phyloP scores from a whole-genome alignment of 2,113 vertebrate species.

The Cynocephalus volans region DNA sequence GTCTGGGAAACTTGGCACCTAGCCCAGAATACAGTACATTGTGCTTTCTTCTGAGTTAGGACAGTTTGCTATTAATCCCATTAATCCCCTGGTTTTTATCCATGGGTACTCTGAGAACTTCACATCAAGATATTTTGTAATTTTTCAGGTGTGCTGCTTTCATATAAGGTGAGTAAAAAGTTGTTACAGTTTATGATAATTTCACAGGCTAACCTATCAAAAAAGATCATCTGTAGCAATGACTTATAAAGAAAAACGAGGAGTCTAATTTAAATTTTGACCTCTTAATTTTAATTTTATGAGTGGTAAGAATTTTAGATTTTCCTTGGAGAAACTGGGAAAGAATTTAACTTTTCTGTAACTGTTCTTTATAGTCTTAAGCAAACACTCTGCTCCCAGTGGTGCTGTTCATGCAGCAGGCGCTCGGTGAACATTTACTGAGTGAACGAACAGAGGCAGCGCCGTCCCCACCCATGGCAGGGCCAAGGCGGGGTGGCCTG shows the following conservation, averaged over 20 bases:
- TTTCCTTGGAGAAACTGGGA: not conserved
- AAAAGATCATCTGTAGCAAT: not conserved
- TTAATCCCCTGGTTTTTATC: not conserved
- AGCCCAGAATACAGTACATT: no score
- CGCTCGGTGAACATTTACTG: no score
- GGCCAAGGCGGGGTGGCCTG: not conserved
- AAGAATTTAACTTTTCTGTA: not conserved
- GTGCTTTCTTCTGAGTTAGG: not conserved
- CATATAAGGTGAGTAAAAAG: not conserved
- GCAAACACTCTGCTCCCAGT: not conserved
- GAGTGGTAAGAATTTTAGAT: not conserved
- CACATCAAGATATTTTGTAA: no score
- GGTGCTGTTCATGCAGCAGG: fast-evolving
- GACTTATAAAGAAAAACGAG: not conserved
- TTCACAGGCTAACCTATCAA: not conserved
- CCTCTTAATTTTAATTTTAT: not conserved
- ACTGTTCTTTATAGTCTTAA: fast-evolving
- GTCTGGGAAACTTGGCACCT: not conserved
- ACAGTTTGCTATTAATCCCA: not conserved
- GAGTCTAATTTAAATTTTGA: not conserved
- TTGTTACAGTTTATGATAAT: not conserved
- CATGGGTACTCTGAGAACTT: not conserved
- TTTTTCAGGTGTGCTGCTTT: not conserved
- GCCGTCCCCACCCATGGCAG: not conserved
- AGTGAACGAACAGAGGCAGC: not conserved